A percentile compares a stretch with the other conserved stretches of the same genome.
These are phyloP conservation scores for Hiodon alosoides DNA, from an alignment of 2,113 vertebrate genomes.

Conservation along the genomic window DNA sequence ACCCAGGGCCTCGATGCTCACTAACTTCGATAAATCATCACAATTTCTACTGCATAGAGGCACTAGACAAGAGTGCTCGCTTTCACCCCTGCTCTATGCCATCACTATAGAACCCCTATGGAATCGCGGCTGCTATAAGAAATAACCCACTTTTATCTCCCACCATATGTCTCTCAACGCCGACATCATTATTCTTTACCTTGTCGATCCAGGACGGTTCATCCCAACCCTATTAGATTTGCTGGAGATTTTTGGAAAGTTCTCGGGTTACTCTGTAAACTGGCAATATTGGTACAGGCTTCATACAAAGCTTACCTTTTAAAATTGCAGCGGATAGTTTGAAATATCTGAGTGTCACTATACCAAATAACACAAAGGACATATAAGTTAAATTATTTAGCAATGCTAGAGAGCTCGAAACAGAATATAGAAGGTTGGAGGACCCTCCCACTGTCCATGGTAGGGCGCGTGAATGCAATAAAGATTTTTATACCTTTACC, in stretches of 20 bases:
- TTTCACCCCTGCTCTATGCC: background rate
- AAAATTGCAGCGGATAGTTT: conserved; percentile 14
- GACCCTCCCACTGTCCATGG: conserved; percentile 6
- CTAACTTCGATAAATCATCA: conserved; percentile 21
- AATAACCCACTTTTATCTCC: background rate
- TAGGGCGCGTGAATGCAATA: conserved; percentile 14
- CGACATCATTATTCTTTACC: background rate
- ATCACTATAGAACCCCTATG: conserved; percentile 13
- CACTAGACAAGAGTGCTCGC: background rate
- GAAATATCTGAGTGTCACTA: conserved; percentile 21
- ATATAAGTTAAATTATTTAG: conserved; percentile 18
- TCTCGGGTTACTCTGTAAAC: conserved; percentile 3
- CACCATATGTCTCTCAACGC: background rate
- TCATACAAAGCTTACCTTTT: conserved; percentile 12
- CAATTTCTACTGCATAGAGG: background rate
- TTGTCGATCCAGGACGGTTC: background rate
- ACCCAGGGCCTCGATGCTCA: conserved; percentile 12
- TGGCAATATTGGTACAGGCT: background rate
- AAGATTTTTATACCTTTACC: conserved; percentile 17
- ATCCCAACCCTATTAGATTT: background rate
- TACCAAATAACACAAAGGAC: conserved; percentile 21
- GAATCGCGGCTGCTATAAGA: background rate
- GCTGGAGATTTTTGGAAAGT: conserved; percentile 3
- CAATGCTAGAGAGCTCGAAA: conserved; percentile 5
- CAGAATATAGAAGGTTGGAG: conserved; percentile 12